Evolutionary conservation across 2,888 invertebrate genomes (phyloP).

Genomic region (Oasisia sp.): DNA sequence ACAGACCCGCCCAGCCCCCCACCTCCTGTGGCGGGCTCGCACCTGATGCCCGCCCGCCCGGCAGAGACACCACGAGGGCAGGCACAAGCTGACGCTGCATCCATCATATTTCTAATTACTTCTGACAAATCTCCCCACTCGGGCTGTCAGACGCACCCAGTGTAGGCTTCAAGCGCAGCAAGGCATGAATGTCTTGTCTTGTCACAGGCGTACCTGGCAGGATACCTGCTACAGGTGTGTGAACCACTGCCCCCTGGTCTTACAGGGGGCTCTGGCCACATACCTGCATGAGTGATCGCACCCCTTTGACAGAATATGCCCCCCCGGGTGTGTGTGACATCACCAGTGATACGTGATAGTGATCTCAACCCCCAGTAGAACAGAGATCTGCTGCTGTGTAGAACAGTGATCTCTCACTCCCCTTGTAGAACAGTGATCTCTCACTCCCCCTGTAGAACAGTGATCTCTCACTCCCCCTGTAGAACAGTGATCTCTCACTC

Average conservation of each 20-base stretch:
- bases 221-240: not conserved
- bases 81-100: not conserved
- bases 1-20: not conserved
- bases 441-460: no score
- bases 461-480: no score
- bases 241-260: not conserved
- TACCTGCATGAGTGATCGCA: not conserved
- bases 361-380: no score
- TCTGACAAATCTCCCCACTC: not conserved
- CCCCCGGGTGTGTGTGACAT: no score
- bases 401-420: no score
- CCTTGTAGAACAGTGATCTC: no score
- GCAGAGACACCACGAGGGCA: not conserved
- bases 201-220: not conserved
- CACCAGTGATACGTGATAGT: no score
- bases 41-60: not conserved
- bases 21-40: not conserved
- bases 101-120: constrained; percentile 9
- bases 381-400: no score
- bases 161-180: not conserved
- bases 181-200: not conserved
- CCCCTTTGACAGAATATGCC: not conserved
- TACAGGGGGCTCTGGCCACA: not conserved
- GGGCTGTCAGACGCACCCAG: not conserved
- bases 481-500: no score